Conservation (phyloP, 35 echinoderm and acorn worm species). For the Heliocidaris tuberculata region DNA sequence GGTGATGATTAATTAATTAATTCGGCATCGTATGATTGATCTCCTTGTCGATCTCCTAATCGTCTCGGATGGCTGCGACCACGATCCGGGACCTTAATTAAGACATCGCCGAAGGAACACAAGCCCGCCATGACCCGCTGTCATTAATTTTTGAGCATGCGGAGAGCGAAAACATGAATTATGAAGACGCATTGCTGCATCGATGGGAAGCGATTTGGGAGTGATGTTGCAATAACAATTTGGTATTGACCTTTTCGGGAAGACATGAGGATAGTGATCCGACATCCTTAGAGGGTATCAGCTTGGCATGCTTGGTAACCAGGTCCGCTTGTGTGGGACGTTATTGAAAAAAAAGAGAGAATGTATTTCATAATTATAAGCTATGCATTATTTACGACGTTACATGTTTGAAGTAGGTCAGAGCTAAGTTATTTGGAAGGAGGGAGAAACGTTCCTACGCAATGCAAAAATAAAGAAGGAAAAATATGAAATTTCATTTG, state of each 20-base stretch:
- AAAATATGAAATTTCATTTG: no score
- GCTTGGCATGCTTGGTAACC: neutral
- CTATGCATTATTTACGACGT: neutral
- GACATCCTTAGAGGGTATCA: neutral
- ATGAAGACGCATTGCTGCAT: neutral
- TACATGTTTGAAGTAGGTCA: neutral
- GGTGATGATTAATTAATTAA: neutral
- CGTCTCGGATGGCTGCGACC: neutral
- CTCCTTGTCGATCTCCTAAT: neutral
- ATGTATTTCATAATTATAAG: neutral
- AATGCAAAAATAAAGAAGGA: no score
- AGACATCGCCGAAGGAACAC: neutral
- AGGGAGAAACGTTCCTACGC: no score
- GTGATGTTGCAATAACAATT: conserved; percentile 6
- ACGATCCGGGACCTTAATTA: neutral
- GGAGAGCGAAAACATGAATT: conserved; percentile 5
- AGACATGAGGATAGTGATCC: neutral
- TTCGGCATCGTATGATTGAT: neutral
- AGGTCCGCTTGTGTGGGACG: neutral
- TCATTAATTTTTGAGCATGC: neutral
- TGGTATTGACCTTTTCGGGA: neutral
- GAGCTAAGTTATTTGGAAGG: neutral
- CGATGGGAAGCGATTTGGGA: neutral
- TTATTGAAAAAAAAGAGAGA: no score
- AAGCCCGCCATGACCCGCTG: neutral